phyloP scores from a whole-genome alignment of 2,113 vertebrate species.

The Stigmatopora argus region DNA sequence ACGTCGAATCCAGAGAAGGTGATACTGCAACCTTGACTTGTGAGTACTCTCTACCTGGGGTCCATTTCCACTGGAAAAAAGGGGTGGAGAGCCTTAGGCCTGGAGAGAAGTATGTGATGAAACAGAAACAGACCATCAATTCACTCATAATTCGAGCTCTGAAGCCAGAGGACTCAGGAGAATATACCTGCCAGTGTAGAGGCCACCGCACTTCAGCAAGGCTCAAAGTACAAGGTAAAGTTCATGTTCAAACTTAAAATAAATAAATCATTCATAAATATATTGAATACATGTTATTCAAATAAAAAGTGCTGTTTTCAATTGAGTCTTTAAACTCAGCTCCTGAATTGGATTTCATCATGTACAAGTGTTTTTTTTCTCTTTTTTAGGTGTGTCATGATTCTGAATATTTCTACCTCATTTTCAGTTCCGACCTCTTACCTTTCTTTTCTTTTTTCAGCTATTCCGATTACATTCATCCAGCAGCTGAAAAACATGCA shows the following conservation, averaged over 20 bases:
- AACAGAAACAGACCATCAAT: constrained; percentile 65
- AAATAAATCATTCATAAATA: too few species aligned
- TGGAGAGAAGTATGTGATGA: constrained; percentile 78
- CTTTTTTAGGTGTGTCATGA: not conserved
- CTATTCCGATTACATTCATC: constrained; percentile 73
- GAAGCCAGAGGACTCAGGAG: constrained; percentile 76
- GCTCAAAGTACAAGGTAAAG: constrained; percentile 78
- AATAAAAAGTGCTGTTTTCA: not conserved
- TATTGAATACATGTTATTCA: not conserved
- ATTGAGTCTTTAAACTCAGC: not conserved
- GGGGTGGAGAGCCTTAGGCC: constrained; percentile 62
- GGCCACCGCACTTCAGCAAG: constrained; percentile 75
- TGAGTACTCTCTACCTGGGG: constrained; percentile 71
- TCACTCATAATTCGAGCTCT: constrained; percentile 75
- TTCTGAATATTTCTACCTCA: not conserved
- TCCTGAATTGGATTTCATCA: not conserved
- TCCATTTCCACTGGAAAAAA: constrained; percentile 66
- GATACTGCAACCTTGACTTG: constrained; percentile 62
- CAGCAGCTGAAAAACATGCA: constrained; percentile 76
- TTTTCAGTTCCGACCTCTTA: not conserved
- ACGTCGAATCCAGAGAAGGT: constrained; percentile 65
- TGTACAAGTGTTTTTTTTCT: not conserved
- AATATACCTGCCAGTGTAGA: constrained; percentile 79
- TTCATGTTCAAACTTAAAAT: not conserved
- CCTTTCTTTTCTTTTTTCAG: constrained; percentile 47